Evolutionary conservation across 2,888 invertebrate genomes (phyloP).

Genomic region (Pseudococcus viburni): DNA sequence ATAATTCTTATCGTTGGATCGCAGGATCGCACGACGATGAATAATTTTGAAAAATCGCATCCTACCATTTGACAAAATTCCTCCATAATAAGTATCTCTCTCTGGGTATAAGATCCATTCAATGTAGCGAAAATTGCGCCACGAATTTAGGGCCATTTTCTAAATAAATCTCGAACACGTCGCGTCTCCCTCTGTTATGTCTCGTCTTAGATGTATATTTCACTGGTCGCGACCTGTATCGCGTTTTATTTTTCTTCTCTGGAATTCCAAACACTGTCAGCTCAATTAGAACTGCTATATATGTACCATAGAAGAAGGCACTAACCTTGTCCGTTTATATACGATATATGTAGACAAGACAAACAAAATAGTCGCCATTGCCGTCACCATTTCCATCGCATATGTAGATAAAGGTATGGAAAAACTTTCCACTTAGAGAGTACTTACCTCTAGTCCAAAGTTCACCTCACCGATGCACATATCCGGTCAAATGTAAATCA

Average conservation of each 20-base stretch:
- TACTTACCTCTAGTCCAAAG: background rate
- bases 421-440: background rate
- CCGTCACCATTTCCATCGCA: background rate
- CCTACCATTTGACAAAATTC: background rate
- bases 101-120: background rate
- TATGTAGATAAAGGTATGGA: background rate
- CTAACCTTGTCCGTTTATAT: background rate
- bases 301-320: background rate
- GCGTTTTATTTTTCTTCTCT: background rate
- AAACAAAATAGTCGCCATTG: background rate
- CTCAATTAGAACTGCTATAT: background rate
- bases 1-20: background rate
- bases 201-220: background rate
- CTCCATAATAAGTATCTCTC: too few relatives aligned
- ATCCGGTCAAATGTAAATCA: background rate
- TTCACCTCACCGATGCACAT: background rate
- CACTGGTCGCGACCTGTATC: background rate
- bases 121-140: background rate
- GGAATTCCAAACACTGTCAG: slow-evolving; percentile 4
- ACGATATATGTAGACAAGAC: background rate
- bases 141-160: background rate
- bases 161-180: background rate
- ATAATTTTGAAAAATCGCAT: slow-evolving; percentile 9
- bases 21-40: background rate
- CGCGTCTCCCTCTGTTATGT: background rate